These are phyloP conservation scores for Caenorhabditis drosophilae DNA, from an alignment of 2,888 invertebrate species.

Conservation along the genomic window DNA sequence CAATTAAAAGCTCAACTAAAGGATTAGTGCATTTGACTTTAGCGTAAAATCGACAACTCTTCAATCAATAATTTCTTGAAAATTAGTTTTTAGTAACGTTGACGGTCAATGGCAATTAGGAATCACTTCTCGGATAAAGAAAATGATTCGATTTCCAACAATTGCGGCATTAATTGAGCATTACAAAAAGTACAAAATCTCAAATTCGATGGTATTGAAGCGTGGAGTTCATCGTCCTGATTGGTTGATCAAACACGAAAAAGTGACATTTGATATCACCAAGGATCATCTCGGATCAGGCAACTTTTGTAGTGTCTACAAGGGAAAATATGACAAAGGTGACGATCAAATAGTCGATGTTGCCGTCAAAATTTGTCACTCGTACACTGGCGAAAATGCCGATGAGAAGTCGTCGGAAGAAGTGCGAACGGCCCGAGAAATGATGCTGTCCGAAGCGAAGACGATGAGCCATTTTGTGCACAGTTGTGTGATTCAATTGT, in stretches of 20 bases:
- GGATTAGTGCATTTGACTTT: constrained; percentile 15
- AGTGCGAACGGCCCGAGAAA: constrained; percentile 25
- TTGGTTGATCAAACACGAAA: constrained; percentile 50
- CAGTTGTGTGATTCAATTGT: constrained; percentile 75
- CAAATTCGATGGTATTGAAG: constrained; percentile 22
- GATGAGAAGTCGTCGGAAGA: constrained; percentile 15
- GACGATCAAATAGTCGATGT: constrained; percentile 13
- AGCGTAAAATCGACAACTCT: too few species aligned
- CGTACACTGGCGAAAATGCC: constrained; percentile 3
- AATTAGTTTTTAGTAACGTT: too few species aligned
- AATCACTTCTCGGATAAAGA: not conserved
- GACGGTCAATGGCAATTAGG: constrained; percentile 22
- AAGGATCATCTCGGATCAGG: constrained; percentile 26
- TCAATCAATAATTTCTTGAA: too few species aligned
- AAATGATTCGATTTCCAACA: constrained; percentile 15
- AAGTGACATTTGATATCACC: constrained; percentile 31
- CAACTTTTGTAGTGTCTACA: constrained; percentile 23
- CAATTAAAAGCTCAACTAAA: constrained; percentile 10
- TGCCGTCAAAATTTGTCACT: constrained; percentile 18
- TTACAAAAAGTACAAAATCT: constrained; percentile 38
- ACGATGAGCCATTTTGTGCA: constrained; percentile 40
- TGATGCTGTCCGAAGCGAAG: constrained; percentile 53
- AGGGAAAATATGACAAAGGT: constrained; percentile 14
- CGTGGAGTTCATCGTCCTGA: constrained; percentile 29
- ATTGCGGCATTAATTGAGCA: constrained; percentile 41